A percentile compares a stretch with the other conserved stretches of the same genome.
phyloP scores from a whole-genome alignment of 2,797 vertebrate species.

The Anas georgica region DNA sequence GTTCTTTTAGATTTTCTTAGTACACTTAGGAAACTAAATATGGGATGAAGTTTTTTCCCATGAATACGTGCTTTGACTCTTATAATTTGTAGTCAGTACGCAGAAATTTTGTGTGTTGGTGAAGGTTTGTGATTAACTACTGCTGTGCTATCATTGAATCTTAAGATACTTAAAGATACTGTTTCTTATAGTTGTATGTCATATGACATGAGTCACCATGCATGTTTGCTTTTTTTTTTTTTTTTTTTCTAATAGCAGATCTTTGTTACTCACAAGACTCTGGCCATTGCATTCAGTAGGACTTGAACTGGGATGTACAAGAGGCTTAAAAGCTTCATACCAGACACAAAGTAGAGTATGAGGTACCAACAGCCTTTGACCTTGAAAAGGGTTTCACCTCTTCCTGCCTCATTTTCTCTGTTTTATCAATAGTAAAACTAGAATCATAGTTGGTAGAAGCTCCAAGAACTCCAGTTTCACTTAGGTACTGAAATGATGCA shows the following conservation, averaged over 20 bases:
- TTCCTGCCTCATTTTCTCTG: background rate
- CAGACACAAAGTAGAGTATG: background rate
- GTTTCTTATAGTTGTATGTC: background rate
- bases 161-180: constrained; percentile 15
- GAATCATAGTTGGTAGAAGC: background rate
- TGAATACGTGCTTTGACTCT: background rate
- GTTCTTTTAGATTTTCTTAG: background rate
- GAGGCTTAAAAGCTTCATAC: background rate
- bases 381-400: background rate
- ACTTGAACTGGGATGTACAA: constrained; percentile 6
- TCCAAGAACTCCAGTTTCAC: background rate
- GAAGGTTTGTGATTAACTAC: constrained; percentile 30
- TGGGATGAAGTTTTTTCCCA: background rate
- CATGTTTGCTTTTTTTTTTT: background rate
- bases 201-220: background rate
- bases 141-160: background rate
- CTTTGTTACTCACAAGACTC: background rate
- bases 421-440: background rate
- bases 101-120: background rate
- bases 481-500: background rate
- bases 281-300: background rate
- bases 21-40: background rate
- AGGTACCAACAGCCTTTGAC: background rate
- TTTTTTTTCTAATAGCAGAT: background rate
- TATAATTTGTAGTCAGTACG: background rate